These are phyloP conservation scores for Sebastes cheni DNA, from an alignment of 2,797 vertebrate genomes.

Conservation along the genomic window DNA sequence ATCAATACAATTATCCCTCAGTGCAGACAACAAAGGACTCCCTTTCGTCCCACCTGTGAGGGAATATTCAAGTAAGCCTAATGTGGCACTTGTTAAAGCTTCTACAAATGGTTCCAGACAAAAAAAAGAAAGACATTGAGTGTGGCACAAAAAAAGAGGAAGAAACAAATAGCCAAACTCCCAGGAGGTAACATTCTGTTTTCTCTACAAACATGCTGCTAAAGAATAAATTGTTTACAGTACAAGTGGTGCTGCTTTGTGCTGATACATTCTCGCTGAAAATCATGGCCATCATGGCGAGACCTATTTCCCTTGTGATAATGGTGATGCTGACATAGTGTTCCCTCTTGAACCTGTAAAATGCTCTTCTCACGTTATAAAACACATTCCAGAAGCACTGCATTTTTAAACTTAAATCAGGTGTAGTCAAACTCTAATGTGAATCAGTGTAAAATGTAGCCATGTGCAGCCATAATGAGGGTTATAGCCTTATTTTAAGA, in stretches of 20 bases:
- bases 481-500: not conserved
- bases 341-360: slow-evolving; percentile 5
- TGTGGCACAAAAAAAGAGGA: not conserved
- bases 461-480: not conserved
- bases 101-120: not conserved
- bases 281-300: not conserved
- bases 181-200: slow-evolving; percentile 12
- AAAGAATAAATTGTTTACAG: slow-evolving; percentile 4
- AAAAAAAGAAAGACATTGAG: slow-evolving; percentile 3
- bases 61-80: not conserved
- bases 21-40: not conserved
- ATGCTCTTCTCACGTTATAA: not conserved
- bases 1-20: not conserved
- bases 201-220: slow-evolving; percentile 7
- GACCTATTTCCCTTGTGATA: slow-evolving; percentile 1
- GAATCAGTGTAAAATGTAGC: not conserved
- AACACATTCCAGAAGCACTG: not conserved
- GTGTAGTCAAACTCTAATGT: not conserved
- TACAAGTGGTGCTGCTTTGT: not conserved
- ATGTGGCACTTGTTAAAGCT: not conserved
- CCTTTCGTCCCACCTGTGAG: not conserved
- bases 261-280: not conserved
- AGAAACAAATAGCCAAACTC: slow-evolving; percentile 12
- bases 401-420: not conserved
- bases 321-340: slow-evolving; percentile 9